phyloP scores from a whole-genome alignment of 2,113 vertebrate species.

The Emberiza fucata region DNA sequence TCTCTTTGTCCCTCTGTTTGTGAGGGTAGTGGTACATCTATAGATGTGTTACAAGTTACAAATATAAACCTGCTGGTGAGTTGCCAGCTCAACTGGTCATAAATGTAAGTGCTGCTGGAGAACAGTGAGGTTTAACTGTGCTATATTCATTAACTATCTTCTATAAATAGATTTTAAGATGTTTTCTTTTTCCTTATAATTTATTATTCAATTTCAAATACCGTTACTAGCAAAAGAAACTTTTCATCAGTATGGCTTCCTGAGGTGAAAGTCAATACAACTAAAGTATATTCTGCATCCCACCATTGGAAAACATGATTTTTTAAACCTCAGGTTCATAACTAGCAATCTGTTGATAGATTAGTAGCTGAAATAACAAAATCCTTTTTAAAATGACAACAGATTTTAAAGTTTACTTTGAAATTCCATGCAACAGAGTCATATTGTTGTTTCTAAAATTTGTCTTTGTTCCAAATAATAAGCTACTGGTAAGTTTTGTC shows the following conservation, averaged over 20 bases:
- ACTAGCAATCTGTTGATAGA: not conserved
- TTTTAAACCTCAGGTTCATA: not conserved
- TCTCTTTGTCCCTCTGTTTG: not conserved
- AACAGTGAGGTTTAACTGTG: not conserved
- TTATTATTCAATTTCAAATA: not conserved
- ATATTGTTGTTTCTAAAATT: not conserved
- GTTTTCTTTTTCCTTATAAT: not conserved
- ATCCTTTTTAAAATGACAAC: not conserved
- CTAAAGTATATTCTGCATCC: not conserved
- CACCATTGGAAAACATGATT: not conserved
- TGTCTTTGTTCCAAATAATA: not conserved
- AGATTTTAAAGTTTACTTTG: not conserved
- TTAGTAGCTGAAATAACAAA: not conserved
- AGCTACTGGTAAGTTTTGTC: not conserved
- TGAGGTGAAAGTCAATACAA: not conserved
- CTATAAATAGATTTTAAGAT: not conserved
- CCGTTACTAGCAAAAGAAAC: not conserved
- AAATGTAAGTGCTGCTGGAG: not conserved
- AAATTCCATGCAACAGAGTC: not conserved
- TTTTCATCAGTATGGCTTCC: not conserved
- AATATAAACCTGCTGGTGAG: not conserved
- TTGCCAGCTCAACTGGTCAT: not conserved
- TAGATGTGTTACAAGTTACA: not conserved
- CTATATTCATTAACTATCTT: not conserved
- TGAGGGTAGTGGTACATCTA: not conserved